Evolutionary conservation across 2,113 vertebrate genomes (phyloP).

Genomic region (Crypturellus undulatus): DNA sequence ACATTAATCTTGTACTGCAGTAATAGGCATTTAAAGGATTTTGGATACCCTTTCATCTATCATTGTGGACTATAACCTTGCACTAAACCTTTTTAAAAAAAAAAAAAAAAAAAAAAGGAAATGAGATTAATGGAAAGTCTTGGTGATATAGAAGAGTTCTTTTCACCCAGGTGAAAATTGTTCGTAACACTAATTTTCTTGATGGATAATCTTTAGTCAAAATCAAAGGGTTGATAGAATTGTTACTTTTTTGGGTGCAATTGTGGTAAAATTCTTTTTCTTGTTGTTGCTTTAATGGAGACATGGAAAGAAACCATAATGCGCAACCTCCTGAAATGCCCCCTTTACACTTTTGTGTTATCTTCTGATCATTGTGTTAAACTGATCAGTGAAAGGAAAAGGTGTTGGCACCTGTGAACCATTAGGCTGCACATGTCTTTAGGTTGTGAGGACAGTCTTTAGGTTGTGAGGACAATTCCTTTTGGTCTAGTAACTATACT

Average conservation of each 20-base stretch:
- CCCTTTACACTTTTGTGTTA: not conserved
- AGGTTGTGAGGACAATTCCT: not conserved
- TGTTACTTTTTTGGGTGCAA: not conserved
- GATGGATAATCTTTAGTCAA: not conserved
- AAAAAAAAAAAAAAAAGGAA: not conserved
- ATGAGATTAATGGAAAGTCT: not conserved
- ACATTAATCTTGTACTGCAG: not conserved
- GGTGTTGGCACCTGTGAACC: not conserved
- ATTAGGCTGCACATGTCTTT: not conserved
- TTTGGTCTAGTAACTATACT: not conserved
- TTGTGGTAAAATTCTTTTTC: not conserved
- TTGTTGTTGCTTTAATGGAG: not conserved
- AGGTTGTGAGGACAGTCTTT: not conserved
- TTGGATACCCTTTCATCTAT: not conserved
- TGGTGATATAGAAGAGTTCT: not conserved
- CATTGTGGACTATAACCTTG: not conserved
- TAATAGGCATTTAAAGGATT: not conserved
- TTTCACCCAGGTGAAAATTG: not conserved
- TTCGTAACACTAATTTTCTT: not conserved
- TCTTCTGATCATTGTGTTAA: not conserved
- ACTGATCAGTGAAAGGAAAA: not conserved
- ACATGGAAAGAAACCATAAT: not conserved
- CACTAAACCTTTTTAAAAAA: not conserved
- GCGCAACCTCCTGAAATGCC: not conserved
- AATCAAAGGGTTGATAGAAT: not conserved